phyloP scores from a whole-genome alignment of 2,797 vertebrate species.

The Echeneis naucrates region DNA sequence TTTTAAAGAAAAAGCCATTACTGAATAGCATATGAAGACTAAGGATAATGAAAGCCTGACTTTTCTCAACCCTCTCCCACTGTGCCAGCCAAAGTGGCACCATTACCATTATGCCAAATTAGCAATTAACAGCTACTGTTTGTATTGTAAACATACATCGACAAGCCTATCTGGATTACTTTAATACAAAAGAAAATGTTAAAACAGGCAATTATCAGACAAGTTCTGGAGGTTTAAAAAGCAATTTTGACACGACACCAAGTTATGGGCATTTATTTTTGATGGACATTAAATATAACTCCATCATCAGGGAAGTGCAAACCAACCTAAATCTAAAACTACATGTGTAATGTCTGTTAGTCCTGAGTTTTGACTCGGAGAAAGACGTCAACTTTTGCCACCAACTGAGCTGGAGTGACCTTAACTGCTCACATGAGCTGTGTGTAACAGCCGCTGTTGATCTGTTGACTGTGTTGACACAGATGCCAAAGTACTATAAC shows the following conservation, averaged over 20 bases:
- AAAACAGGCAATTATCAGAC: not conserved
- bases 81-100: not conserved
- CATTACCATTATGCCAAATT: not conserved
- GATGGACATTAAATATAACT: not conserved
- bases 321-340: not conserved
- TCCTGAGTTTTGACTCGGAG: constrained; percentile 7
- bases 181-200: not conserved
- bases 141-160: not conserved
- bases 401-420: not conserved
- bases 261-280: not conserved
- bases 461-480: constrained; percentile 3
- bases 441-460: constrained; percentile 1
- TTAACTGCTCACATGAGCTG: constrained; percentile 5
- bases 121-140: not conserved
- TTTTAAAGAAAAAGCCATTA: no score
- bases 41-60: not conserved
- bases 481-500: not conserved
- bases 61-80: accelerated
- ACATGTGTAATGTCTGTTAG: not conserved
- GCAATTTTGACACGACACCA: not conserved
- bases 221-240: not conserved
- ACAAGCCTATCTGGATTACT: not conserved
- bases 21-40: not conserved
- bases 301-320: not conserved
- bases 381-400: not conserved